These are phyloP conservation scores for Hemistola chrysoprasaria DNA, from an alignment of 2,888 invertebrate genomes.

Conservation along the genomic window DNA sequence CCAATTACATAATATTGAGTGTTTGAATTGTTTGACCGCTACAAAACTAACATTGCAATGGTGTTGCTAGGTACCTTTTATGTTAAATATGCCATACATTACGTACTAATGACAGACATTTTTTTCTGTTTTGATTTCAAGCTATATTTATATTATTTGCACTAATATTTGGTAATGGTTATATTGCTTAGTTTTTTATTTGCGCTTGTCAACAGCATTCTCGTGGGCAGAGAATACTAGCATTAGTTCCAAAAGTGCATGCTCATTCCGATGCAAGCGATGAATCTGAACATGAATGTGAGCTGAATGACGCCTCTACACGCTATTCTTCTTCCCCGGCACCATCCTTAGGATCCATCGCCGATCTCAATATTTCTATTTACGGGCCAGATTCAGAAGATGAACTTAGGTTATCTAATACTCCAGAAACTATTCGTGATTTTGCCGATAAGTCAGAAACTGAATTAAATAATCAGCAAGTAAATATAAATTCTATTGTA, in stretches of 20 bases:
- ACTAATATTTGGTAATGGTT: constrained; percentile 7
- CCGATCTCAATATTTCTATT: constrained; percentile 6
- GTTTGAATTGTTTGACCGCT: too few relatives aligned
- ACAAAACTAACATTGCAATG: too few relatives aligned
- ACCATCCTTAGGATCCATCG: neutral
- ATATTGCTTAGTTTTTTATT: constrained; percentile 5
- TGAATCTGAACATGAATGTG: constrained; percentile 7
- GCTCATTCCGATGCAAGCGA: constrained; percentile 8
- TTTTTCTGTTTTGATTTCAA: too few relatives aligned
- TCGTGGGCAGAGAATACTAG: constrained; percentile 8
- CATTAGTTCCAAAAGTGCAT: constrained; percentile 10
- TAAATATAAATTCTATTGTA: constrained; percentile 3
- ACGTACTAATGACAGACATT: too few relatives aligned
- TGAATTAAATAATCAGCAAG: too few relatives aligned
- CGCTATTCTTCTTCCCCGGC: constrained; percentile 10
- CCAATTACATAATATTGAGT: too few relatives aligned
- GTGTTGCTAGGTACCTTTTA: too few relatives aligned
- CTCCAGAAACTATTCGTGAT: too few relatives aligned
- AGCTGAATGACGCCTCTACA: constrained; percentile 5
- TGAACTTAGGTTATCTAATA: constrained; percentile 1
- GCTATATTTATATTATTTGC: too few relatives aligned
- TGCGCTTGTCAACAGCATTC: constrained; percentile 12
- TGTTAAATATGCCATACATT: too few relatives aligned
- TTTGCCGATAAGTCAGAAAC: too few relatives aligned
- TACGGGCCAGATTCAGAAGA: constrained; percentile 1